Percentiles rank a stretch among this genome's conserved stretches.
Conservation (phyloP, 2,113 vertebrate species). For the Pelobates fuscus region DNA sequence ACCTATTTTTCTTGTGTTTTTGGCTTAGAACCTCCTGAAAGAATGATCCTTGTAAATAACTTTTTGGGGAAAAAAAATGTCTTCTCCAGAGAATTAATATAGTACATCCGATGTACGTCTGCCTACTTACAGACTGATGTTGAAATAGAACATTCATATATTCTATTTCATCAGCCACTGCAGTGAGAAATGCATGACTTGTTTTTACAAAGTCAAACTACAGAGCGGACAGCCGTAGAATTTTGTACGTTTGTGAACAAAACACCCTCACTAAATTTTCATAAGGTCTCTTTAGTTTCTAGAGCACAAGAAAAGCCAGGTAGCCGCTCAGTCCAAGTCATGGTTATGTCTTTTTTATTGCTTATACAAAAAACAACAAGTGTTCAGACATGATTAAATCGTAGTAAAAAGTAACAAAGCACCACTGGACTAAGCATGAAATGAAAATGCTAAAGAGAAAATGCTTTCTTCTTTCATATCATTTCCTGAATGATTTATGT, state of each 20-base stretch:
- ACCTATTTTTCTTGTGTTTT: constrained; percentile 8
- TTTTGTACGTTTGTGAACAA: constrained; percentile 25
- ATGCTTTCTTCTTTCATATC: too few species aligned
- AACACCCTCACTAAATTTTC: constrained; percentile 22
- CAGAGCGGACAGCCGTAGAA: not conserved
- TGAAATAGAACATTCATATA: constrained; percentile 33
- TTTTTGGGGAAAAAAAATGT: constrained; percentile 32
- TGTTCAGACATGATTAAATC: not conserved
- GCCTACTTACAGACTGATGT: constrained; percentile 18
- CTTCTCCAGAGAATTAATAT: constrained; percentile 23
- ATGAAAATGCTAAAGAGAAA: too few species aligned
- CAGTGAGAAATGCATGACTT: constrained; percentile 14
- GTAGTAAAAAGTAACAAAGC: not conserved
- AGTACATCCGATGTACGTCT: not conserved
- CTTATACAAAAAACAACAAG: not conserved
- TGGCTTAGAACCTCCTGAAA: not conserved
- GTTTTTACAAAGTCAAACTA: constrained; percentile 34
- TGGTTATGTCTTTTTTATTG: not conserved
- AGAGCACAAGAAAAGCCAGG: not conserved
- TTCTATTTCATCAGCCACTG: constrained; percentile 40
- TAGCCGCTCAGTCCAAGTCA: not conserved
- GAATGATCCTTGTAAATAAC: constrained; percentile 26
- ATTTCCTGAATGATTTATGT: too few species aligned
- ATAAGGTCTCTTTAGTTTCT: not conserved
- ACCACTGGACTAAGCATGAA: not conserved